Evolutionary conservation across 2,113 vertebrate species (phyloP).

Genomic region (Brienomyrus longianalis): DNA sequence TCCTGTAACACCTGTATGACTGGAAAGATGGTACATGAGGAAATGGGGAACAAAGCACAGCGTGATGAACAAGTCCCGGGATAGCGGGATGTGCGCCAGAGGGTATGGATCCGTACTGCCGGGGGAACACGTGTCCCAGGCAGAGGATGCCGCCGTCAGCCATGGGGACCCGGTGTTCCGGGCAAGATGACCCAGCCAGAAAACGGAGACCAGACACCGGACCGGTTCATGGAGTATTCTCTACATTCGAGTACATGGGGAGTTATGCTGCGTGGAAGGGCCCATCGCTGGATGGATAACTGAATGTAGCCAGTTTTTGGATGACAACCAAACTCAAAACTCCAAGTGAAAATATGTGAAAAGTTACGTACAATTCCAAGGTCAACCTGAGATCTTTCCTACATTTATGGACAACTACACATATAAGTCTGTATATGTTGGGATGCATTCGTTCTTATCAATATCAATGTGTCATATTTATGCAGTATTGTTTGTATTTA

Average conservation of each 20-base stretch:
- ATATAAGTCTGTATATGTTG: background rate
- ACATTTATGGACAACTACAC: background rate
- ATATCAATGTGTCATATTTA: conserved; percentile 7
- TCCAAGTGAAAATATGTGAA: background rate
- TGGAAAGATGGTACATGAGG: background rate
- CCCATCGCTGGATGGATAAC: background rate
- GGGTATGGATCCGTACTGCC: background rate
- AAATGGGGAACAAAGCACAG: background rate
- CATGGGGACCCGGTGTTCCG: background rate
- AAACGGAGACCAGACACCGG: background rate
- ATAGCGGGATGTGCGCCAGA: background rate
- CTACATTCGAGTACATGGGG: background rate
- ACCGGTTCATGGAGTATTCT: no score
- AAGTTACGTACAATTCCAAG: background rate
- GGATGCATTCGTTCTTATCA: background rate
- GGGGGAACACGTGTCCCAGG: background rate
- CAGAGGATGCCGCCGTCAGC: background rate
- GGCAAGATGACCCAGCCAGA: background rate
- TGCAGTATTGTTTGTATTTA: background rate
- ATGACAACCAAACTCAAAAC: background rate
- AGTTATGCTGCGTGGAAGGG: background rate
- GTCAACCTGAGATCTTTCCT: conserved; percentile 1
- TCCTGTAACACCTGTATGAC: background rate
- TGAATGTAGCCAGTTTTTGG: background rate
- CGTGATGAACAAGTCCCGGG: background rate